Conservation (phyloP, 1,140 invertebrate species). For the Drosophila ohnishii region DNA sequence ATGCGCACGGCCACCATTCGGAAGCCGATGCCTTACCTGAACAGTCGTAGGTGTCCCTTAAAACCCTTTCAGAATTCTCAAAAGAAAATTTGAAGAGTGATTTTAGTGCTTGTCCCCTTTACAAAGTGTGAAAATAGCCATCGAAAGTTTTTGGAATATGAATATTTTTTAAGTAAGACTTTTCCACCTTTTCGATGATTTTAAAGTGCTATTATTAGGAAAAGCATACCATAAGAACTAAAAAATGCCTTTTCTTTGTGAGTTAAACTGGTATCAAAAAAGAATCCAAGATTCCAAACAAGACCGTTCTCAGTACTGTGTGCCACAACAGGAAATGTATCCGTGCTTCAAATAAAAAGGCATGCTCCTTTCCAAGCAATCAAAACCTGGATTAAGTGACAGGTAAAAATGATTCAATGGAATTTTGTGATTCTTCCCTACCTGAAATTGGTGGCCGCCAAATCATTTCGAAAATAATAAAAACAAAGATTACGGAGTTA, state of each 20-base stretch:
- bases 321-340: background rate
- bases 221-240: background rate
- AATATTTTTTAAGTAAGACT: background rate
- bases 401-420: conserved; percentile 16
- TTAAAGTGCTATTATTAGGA: background rate
- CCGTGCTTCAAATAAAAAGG: background rate
- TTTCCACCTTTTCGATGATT: background rate
- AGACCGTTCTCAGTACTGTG: background rate
- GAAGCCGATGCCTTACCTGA: conserved; percentile 79
- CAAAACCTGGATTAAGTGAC: conserved; percentile 8
- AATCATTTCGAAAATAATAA: background rate
- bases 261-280: too few species aligned
- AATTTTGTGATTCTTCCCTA: background rate
- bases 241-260: too few species aligned
- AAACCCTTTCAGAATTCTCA: background rate
- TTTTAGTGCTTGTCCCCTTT: background rate
- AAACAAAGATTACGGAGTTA: background rate
- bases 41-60: conserved; percentile 74
- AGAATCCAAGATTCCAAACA: background rate
- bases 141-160: background rate
- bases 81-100: background rate
- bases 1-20: conserved; percentile 78
- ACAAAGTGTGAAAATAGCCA: background rate
- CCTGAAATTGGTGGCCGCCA: background rate
- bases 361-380: background rate